Percentiles rank a stretch among this genome's conserved stretches.
Conservation (phyloP, 2,113 vertebrate species). For the Scomber scombrus region DNA sequence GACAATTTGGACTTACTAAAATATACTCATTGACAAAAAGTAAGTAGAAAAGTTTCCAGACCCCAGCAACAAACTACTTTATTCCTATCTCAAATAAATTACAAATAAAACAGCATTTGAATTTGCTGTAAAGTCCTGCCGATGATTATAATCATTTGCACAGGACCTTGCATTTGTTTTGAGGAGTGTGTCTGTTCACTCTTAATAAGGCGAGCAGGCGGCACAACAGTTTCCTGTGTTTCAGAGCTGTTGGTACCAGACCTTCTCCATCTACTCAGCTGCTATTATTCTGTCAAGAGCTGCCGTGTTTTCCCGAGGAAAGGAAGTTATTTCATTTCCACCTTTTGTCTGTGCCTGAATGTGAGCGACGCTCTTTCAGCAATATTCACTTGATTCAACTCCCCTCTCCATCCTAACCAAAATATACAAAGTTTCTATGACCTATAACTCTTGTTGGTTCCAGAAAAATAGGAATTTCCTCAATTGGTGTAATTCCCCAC, state of each 20-base stretch:
- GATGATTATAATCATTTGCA: conserved; percentile 28
- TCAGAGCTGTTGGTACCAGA: conserved; percentile 77
- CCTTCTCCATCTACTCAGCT: conserved; percentile 87
- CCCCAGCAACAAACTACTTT: too few species aligned
- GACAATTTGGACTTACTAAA: too few species aligned
- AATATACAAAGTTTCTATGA: conserved; percentile 95
- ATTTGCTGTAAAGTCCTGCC: conserved; percentile 11
- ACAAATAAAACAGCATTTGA: background rate
- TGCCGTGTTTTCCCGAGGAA: conserved; percentile 87
- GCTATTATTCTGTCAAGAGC: conserved; percentile 99
- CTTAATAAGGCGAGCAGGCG: conserved; percentile 89
- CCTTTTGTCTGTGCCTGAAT: conserved; percentile 97
- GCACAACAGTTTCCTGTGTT: conserved; percentile 92
- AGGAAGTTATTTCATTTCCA: conserved; percentile 99
- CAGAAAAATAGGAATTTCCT: conserved; percentile 99
- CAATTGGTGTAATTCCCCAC: conserved; percentile 95
- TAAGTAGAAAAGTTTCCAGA: too few species aligned
- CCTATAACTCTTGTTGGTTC: conserved; percentile 91
- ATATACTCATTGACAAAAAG: too few species aligned
- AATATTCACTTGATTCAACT: conserved; percentile 95
- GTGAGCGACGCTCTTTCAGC: conserved; percentile 97
- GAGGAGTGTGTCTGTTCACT: conserved; percentile 79
- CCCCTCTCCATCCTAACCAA: conserved; percentile 94
- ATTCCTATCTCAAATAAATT: background rate
- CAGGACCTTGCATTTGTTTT: conserved; percentile 53